Conservation (phyloP, 2,113 vertebrate species). For the Mastomys coucha region DNA sequence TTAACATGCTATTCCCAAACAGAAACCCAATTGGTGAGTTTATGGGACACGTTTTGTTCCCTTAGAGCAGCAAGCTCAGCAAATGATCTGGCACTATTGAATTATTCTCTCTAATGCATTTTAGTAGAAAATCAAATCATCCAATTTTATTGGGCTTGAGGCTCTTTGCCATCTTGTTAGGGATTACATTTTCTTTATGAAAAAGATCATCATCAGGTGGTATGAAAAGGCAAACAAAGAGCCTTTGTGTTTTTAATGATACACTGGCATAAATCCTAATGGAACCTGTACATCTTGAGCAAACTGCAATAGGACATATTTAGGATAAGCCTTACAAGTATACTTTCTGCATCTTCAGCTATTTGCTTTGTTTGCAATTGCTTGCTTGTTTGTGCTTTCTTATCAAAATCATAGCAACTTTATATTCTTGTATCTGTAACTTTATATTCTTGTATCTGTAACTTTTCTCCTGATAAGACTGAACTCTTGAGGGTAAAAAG, state of each 20-base stretch:
- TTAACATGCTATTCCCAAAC: slow-evolving; percentile 6
- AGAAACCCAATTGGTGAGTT: neutral
- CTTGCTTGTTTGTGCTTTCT: neutral
- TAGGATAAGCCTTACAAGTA: neutral
- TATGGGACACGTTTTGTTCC: neutral
- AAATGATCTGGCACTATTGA: slow-evolving; percentile 64
- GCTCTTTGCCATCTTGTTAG: slow-evolving; percentile 5
- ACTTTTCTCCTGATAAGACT: neutral
- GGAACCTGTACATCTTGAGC: neutral
- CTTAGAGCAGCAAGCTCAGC: slow-evolving; percentile 44
- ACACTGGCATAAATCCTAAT: neutral
- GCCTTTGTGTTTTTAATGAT: neutral
- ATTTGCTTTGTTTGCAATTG: neutral
- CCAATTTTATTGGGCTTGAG: slow-evolving; percentile 56
- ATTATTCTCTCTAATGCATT: slow-evolving; percentile 59
- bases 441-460: neutral
- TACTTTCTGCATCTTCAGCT: neutral
- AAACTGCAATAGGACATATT: neutral
- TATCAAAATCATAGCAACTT: neutral
- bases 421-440: neutral
- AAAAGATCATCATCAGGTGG: neutral
- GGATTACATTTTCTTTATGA: slow-evolving; percentile 45
- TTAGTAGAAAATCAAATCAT: slow-evolving; percentile 61
- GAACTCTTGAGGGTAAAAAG: neutral
- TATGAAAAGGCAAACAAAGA: neutral